Evolutionary conservation across 2,797 vertebrate genomes (phyloP).

Genomic region (Lutjanus argentimaculatus): DNA sequence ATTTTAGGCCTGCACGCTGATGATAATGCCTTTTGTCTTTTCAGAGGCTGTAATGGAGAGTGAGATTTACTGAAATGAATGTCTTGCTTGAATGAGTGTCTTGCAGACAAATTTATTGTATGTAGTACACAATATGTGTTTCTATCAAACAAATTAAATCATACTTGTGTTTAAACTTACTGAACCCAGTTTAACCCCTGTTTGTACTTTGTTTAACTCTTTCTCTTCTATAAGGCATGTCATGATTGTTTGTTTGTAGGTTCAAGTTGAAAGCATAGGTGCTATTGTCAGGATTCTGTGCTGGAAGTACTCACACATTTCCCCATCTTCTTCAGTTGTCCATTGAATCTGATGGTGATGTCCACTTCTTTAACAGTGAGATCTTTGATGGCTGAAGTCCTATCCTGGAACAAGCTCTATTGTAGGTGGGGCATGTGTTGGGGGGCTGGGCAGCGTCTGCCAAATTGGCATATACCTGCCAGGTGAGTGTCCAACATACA

Average conservation of each 20-base stretch:
- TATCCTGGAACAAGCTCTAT: no score
- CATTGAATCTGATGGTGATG: no score
- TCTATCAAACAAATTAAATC: slow-evolving; percentile 35
- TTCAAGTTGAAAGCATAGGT: background rate
- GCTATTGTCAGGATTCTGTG: background rate
- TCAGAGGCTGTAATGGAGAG: slow-evolving; percentile 45
- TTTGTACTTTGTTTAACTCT: slow-evolving; percentile 31
- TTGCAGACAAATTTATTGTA: slow-evolving; percentile 37
- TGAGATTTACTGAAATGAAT: slow-evolving; percentile 54
- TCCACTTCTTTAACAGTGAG: no score
- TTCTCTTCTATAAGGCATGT: background rate
- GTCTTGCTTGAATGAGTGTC: slow-evolving; percentile 30
- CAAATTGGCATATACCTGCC: no score
- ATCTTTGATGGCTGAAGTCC: no score
- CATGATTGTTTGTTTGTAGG: slow-evolving; percentile 16
- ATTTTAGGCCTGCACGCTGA: slow-evolving; percentile 45
- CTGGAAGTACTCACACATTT: background rate
- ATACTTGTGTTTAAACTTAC: slow-evolving; percentile 4
- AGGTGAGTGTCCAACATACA: no score
- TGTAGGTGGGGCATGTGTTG: no score
- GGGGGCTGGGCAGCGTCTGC: no score
- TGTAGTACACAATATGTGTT: slow-evolving; percentile 18
- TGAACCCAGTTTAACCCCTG: slow-evolving; percentile 29
- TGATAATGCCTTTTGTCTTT: slow-evolving; percentile 61
- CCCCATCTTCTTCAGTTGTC: no score